Percentiles rank a stretch among this genome's conserved stretches.
Conservation (phyloP, 2,113 vertebrate genomes). For the Salvelinus fontinalis region DNA sequence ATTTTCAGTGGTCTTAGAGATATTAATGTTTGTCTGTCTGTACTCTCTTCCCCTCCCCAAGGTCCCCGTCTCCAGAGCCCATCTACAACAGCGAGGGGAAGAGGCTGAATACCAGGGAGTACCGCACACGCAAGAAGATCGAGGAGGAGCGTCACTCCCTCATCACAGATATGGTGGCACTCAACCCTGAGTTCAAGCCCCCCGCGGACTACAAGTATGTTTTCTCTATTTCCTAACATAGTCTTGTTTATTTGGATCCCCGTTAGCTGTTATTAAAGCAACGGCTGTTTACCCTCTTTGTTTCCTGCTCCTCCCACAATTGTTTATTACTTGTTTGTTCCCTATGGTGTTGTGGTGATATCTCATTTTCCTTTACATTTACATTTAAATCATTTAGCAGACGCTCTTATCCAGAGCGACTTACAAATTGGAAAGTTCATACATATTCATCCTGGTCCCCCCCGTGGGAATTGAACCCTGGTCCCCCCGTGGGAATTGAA, state of each 20-base stretch:
- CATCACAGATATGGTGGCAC: constrained; percentile 94
- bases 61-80: constrained; percentile 92
- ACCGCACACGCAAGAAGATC: constrained; percentile 92
- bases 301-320: no score
- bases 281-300: no score
- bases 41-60: constrained; percentile 53
- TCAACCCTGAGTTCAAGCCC: constrained; percentile 94
- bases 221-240: neutral
- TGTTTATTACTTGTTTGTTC: no score
- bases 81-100: constrained; percentile 97
- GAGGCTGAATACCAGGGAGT: constrained; percentile 90
- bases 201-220: constrained; percentile 92
- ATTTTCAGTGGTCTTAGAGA: constrained; percentile 17
- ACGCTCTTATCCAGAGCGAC: no score
- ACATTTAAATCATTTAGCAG: no score
- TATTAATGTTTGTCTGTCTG: constrained; percentile 22
- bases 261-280: no score
- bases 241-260: neutral
- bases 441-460: no score
- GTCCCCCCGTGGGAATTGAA: no score
- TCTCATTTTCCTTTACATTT: no score
- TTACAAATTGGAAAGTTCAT: no score
- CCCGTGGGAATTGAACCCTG: no score
- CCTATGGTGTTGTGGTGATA: no score
- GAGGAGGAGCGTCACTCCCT: constrained; percentile 94